These are phyloP conservation scores for Euzophera pinguis DNA, from an alignment of 2,888 invertebrate genomes.

Conservation along the genomic window DNA sequence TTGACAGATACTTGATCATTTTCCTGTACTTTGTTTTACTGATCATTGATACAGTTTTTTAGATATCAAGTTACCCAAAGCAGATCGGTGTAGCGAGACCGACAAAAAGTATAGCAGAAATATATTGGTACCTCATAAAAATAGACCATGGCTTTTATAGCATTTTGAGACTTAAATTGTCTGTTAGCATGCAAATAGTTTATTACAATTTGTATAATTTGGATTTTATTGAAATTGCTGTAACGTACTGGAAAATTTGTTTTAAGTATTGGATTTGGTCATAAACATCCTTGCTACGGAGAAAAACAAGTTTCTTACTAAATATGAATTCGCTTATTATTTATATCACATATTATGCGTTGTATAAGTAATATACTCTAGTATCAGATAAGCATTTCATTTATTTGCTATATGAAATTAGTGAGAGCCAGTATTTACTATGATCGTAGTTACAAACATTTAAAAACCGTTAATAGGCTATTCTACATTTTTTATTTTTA, in stretches of 20 bases:
- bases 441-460: too few species aligned
- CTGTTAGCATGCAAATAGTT: constrained; percentile 10
- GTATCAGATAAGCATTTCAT: too few species aligned
- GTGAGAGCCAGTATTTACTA: too few species aligned
- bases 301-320: too few species aligned
- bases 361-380: too few species aligned
- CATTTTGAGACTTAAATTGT: constrained; percentile 6
- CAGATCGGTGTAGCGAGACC: background rate
- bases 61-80: constrained; percentile 4
- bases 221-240: background rate
- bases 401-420: too few species aligned
- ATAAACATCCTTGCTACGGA: too few species aligned
- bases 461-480: too few species aligned
- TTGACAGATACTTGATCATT: constrained; percentile 1
- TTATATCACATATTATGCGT: too few species aligned
- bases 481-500: too few species aligned
- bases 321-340: too few species aligned
- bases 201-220: background rate
- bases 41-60: constrained; percentile 5
- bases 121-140: constrained; percentile 3
- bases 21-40: background rate
- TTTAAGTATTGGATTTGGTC: too few species aligned
- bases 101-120: constrained; percentile 16
- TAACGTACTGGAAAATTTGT: background rate
- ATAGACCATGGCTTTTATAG: constrained; percentile 16